Base-by-base conservation (phyloP, 2,888 invertebrate genomes). In the Lutraria lutraria region DNA sequence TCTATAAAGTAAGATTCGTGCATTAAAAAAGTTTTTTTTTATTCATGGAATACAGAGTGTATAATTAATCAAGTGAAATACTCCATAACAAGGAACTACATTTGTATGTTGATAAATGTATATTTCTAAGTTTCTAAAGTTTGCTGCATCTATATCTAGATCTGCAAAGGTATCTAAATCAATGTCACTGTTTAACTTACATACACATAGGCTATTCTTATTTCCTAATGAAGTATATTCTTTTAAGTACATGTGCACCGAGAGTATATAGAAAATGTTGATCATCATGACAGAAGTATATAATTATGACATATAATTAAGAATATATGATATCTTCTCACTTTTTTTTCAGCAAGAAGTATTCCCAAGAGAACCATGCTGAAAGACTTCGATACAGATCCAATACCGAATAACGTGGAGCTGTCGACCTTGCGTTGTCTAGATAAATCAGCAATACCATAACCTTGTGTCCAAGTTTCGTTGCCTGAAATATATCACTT, bases 311-410 rank as follows among this genome's bases (percentile, higher is more conserved):
- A 43, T 43, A 43, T 4, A 43, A 43, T 2, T 8, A 43, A 4
- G 43, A 43, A 43, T 43, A 43, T 43, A 43, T 43, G 4, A 43
- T 4, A 43, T 43, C 8, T 2, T 43, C 83, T 68, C 83, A 86
- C 90, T 85, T 79, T 13, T n/a, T 86, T 88, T 79, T 89, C 89
- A 34, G 85, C 83, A 13, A 91, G 60, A 29, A 91, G 54, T 19
- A 76, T 79, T 19, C 89, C 89, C 0, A 91, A 53, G 12, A 91
- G 82, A 6, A 76, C 82, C 89, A 88, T 88, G 25, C 89, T 91
- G 81, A 91, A 88, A 21, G 88, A 87, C 76, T 91, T 91, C 12
- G 91, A 84, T 6, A 89, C 68, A 1, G 91, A 91, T 72, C 91
- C 91, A 21, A 91, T 91, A 81, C 76, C 79, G 56, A 91, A 91